Conservation (phyloP, 1,140 invertebrate species). For the Dendrolimus kikuchii region DNA sequence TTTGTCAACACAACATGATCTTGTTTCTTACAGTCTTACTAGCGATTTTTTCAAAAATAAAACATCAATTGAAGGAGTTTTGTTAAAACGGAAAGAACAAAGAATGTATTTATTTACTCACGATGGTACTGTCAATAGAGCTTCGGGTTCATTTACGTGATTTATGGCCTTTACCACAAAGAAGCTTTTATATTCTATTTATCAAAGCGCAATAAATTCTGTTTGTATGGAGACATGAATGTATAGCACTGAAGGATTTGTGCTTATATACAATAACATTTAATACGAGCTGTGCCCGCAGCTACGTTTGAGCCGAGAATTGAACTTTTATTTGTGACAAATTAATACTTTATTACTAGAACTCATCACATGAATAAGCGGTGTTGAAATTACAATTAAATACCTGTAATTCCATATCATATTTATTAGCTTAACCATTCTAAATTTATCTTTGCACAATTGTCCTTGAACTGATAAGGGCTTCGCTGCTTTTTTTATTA, state of each 20-base stretch:
- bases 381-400: too few relatives aligned
- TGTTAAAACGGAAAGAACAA: conserved; percentile 15
- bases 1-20: conserved; percentile 9
- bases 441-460: too few relatives aligned
- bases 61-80: conserved; percentile 20
- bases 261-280: conserved; percentile 1
- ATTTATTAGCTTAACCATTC: too few relatives aligned
- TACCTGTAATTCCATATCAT: too few relatives aligned
- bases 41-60: conserved; percentile 23
- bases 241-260: conserved; percentile 17
- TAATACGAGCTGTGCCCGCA: too few relatives aligned
- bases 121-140: conserved; percentile 49
- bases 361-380: too few relatives aligned
- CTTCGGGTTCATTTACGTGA: conserved; percentile 39
- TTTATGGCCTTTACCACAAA: conserved; percentile 50
- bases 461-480: too few relatives aligned
- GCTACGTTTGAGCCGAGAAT: too few relatives aligned
- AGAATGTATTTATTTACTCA: conserved; percentile 47
- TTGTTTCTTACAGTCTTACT: conserved; percentile 10
- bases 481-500: too few relatives aligned
- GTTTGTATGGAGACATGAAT: conserved; percentile 25
- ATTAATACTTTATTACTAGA: too few relatives aligned
- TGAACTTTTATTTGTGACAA: too few relatives aligned
- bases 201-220: conserved; percentile 47
- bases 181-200: conserved; percentile 39